Conservation (phyloP, 2,888 invertebrate species). For the Hirtodrosophila trivittata region DNA sequence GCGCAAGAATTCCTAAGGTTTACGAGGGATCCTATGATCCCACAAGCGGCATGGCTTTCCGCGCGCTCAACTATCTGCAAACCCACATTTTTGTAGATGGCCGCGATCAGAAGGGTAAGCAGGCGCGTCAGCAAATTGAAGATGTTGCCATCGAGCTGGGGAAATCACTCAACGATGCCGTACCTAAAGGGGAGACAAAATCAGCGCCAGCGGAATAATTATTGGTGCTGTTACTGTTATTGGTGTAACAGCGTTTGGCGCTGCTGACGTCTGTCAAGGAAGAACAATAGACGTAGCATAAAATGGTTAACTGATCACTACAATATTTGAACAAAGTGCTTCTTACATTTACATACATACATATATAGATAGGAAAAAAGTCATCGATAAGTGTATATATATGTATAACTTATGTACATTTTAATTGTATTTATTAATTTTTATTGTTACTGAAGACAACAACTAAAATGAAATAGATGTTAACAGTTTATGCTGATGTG, state of each 20-base stretch:
- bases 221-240: too few relatives aligned
- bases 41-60: constrained; percentile 77
- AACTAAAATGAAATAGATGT: constrained; percentile 44
- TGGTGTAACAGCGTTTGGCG: constrained; percentile 54
- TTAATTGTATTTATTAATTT: constrained; percentile 74
- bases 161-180: constrained; percentile 38
- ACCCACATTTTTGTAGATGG: constrained; percentile 78
- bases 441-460: constrained; percentile 64
- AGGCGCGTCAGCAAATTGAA: constrained; percentile 37
- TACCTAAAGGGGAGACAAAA: constrained; percentile 16
- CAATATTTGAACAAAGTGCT: constrained; percentile 37
- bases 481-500: constrained; percentile 10
- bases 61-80: constrained; percentile 82
- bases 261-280: constrained; percentile 64
- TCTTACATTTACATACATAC: constrained; percentile 48
- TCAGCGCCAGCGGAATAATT: constrained; percentile 22
- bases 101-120: constrained; percentile 41
- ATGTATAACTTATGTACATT: constrained; percentile 32
- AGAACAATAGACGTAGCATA: constrained; percentile 27
- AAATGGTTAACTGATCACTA: constrained; percentile 26
- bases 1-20: constrained; percentile 39
- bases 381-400: constrained; percentile 55
- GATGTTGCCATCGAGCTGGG: constrained; percentile 41
- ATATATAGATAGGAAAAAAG: constrained; percentile 58
- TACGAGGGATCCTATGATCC: constrained; percentile 78